phyloP scores from a whole-genome alignment of 37 sponge, comb jelly and placozoan genomes.

The Axinella damicornis region DNA sequence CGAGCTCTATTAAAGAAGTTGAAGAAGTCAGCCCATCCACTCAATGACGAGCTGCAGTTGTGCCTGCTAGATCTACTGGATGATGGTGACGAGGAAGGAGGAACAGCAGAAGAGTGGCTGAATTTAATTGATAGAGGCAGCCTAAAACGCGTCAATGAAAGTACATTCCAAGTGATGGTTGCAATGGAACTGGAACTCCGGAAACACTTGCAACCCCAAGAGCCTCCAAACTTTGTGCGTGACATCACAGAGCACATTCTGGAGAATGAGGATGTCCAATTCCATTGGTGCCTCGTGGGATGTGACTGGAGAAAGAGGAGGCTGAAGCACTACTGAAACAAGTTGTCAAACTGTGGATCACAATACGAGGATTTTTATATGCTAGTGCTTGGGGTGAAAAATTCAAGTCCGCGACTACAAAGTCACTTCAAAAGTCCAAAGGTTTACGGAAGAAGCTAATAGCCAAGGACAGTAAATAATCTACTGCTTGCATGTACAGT shows the following conservation, averaged over 20 bases:
- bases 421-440: conserved; percentile 3
- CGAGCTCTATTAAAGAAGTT: not conserved
- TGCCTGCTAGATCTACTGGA: conserved; percentile 6
- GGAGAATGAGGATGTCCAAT: conserved; percentile 39
- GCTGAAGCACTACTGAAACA: conserved; percentile 30
- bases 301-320: conserved; percentile 19
- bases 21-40: conserved; percentile 1
- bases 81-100: conserved; percentile 10
- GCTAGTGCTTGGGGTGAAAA: conserved; percentile 12
- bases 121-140: conserved; percentile 32
- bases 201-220: not conserved
- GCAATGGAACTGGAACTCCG: conserved; percentile 31
- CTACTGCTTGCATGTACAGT: too few species aligned
- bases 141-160: conserved; percentile 18
- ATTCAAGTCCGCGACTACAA: not conserved
- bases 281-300: conserved; percentile 22
- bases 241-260: not conserved
- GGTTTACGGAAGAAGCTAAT: not conserved
- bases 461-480: not conserved
- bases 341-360: conserved; percentile 37
- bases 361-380: conserved; percentile 49
- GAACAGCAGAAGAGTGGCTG: conserved; percentile 13
- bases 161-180: conserved; percentile 11
- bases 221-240: not conserved
- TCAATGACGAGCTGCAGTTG: not conserved